phyloP scores from a whole-genome alignment of 2,888 invertebrate species.

The Phlogophora meticulosa region DNA sequence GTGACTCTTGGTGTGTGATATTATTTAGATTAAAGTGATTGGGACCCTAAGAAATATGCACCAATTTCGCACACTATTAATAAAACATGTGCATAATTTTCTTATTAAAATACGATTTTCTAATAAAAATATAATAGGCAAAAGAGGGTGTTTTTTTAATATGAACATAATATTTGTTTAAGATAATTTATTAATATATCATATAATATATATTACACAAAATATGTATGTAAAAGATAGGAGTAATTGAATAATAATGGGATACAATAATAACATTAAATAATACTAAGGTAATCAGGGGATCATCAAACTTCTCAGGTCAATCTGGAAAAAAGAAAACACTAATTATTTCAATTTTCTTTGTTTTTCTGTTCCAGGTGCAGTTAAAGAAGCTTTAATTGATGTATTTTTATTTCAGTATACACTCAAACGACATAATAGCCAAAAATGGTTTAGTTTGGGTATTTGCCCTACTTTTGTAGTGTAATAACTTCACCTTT shows the following conservation, averaged over 20 bases:
- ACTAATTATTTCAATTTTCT: slow-evolving; percentile 84
- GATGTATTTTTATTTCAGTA: slow-evolving; percentile 80
- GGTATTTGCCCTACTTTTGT: slow-evolving; percentile 81
- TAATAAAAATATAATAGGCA: slow-evolving; percentile 81
- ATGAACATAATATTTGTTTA: slow-evolving; percentile 70
- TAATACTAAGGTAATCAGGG: slow-evolving; percentile 67
- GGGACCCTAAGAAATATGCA: slow-evolving; percentile 73
- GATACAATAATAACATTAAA: slow-evolving; percentile 69
- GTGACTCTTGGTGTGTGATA: slow-evolving; percentile 74
- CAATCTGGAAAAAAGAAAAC: slow-evolving; percentile 85
- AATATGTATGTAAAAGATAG: slow-evolving; percentile 70
- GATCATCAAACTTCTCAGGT: slow-evolving; percentile 74
- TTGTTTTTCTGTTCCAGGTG: slow-evolving; percentile 90
- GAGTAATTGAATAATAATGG: slow-evolving; percentile 71
- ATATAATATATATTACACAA: slow-evolving; percentile 65
- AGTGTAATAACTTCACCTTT: slow-evolving; percentile 87
- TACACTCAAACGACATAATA: slow-evolving; percentile 78
- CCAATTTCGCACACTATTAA: slow-evolving; percentile 55
- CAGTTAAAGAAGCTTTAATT: slow-evolving; percentile 86
- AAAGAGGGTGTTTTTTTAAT: slow-evolving; percentile 83
- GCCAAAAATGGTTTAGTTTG: slow-evolving; percentile 79
- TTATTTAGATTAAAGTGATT: slow-evolving; percentile 69
- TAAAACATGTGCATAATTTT: slow-evolving; percentile 57
- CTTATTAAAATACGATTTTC: slow-evolving; percentile 71
- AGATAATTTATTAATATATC: slow-evolving; percentile 74